Base-by-base conservation (phyloP, 1,140 invertebrate species). In the Helicorthomorpha holstii region DNA sequence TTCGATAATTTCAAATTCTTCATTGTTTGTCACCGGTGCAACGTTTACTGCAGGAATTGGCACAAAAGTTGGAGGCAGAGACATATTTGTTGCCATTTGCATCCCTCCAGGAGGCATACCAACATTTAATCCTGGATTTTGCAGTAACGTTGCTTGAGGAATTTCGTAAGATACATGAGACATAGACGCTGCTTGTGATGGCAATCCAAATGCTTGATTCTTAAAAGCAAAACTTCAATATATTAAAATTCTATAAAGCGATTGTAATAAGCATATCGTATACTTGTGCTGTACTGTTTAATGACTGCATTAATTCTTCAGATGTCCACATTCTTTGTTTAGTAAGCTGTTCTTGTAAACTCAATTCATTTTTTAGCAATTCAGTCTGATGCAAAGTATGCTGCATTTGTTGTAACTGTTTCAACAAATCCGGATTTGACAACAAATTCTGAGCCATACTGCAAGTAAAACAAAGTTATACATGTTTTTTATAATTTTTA, bases 401-500 rank as follows among this genome's bases (percentile, higher is more conserved):
- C 23, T 59, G 58, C 49, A 60, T 59, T 55, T 70, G 69, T 48
- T 63, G 80, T 3, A 84, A 64, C 54, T 83, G 81, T 25, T 78
- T 71, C 51, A 85, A 61, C 29, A 85, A 75, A 66, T 79, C 72
- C 1, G 81, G 81, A 66, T 85, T 83, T 49, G 76, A 77, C 52
- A 86, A 65, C 57, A 86, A 61, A 54, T 64, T 69, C 53, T 68
- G 66, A 4, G 65, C 64, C 60, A 61, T 60, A 54, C 69, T 74
- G 51, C n/a, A 60, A 55, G 57, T 51, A 55, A 59, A 56, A 54
- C 43, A 58, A 52, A 12, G 12, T 12, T 19, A 12, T 41, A 12
- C 38, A 12, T 41, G 19, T 41, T 19, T 12, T 19, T 12, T 41
- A 12, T 19, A 41, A 12, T 19, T 19, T n/a, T n/a, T n/a, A n/a